These are phyloP conservation scores for Panthera uncia DNA, from an alignment of 2,113 vertebrate species.

Conservation along the genomic window DNA sequence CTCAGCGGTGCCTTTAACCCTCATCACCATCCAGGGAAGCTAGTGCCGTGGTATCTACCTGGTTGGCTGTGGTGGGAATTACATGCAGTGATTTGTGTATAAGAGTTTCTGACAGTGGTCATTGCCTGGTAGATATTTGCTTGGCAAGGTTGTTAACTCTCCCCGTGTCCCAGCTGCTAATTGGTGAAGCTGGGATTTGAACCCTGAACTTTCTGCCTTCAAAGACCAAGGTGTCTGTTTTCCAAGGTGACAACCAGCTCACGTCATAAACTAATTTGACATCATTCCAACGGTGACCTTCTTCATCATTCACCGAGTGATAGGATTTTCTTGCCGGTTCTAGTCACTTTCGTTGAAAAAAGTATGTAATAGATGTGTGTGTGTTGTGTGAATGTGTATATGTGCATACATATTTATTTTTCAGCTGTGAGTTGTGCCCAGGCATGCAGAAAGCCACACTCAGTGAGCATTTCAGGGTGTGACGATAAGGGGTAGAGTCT, in stretches of 20 bases:
- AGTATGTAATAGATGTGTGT: background rate
- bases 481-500: background rate
- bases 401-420: background rate
- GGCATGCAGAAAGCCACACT: background rate
- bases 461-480: background rate
- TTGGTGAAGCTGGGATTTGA: background rate
- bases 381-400: background rate
- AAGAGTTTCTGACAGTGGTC: background rate
- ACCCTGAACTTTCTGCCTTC: background rate
- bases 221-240: background rate
- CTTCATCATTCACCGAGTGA: background rate
- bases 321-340: background rate
- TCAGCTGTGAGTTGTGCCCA: background rate
- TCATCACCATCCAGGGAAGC: background rate
- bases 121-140: background rate
- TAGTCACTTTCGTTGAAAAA: background rate
- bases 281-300: background rate
- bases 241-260: background rate
- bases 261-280: background rate
- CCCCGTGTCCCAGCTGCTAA: background rate
- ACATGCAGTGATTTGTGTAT: background rate
- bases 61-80: background rate
- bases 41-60: background rate
- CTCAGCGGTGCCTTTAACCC: background rate
- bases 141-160: background rate